These are phyloP conservation scores for Synanthedon formicaeformis DNA, from an alignment of 2,888 invertebrate species.

Conservation along the genomic window DNA sequence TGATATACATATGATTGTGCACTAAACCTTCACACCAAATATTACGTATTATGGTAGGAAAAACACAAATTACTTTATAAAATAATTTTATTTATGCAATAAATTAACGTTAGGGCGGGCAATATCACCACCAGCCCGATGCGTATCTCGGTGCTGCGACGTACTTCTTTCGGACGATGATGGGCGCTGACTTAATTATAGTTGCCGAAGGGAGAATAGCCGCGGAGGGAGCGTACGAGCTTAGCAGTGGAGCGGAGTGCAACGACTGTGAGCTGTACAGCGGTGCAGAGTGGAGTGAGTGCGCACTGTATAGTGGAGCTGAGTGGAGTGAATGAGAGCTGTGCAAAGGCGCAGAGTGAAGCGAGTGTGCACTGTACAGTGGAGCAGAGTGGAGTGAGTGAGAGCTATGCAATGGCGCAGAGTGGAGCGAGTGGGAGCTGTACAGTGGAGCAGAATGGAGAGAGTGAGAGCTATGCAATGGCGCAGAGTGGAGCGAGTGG, in stretches of 20 bases:
- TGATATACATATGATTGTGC: too few relatives aligned
- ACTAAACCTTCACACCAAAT: neutral
- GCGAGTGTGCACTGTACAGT: conserved; percentile 9
- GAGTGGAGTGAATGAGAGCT: conserved; percentile 6
- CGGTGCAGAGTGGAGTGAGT: conserved; percentile 9
- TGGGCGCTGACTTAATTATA: neutral
- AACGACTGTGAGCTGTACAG: conserved; percentile 9
- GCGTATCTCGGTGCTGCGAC: conserved; percentile 13
- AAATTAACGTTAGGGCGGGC: neutral
- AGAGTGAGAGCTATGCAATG: conserved; percentile 1
- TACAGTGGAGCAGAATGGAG: conserved; percentile 7
- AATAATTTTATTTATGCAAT: neutral
- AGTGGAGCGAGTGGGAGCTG: conserved; percentile 6
- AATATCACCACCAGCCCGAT: conserved; percentile 13
- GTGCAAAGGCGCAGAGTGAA: conserved; percentile 6
- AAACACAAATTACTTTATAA: neutral
- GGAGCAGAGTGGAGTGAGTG: conserved; percentile 10
- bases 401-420: conserved; percentile 4
- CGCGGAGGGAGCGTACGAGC: conserved; percentile 4
- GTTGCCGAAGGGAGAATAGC: conserved; percentile 6
- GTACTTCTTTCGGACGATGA: conserved; percentile 1
- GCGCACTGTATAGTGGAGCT: conserved; percentile 5
- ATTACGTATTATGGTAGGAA: neutral
- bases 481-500: conserved; percentile 7
- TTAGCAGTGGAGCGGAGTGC: conserved; percentile 7